Evolutionary conservation across 2,797 vertebrate species (phyloP).

Genomic region (Heteromormyrus szaboi): DNA sequence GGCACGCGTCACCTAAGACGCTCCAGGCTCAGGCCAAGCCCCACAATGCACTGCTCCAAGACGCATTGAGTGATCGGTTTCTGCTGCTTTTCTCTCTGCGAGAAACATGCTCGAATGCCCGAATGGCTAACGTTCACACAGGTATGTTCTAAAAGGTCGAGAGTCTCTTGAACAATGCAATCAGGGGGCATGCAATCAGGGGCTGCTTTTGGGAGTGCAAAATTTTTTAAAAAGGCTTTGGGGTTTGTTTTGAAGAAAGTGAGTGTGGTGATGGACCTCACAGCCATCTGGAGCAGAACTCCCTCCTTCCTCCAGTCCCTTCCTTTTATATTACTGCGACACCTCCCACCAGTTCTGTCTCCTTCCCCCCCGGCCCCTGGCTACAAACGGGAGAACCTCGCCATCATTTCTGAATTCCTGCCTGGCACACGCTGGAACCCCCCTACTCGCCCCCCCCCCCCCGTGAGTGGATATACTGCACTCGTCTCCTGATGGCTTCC

Average conservation of each 20-base stretch:
- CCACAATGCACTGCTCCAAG: too few species aligned
- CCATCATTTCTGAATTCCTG: background rate
- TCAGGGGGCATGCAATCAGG: slow-evolving; percentile 31
- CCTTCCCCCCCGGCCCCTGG: slow-evolving; percentile 3
- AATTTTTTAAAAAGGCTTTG: slow-evolving; percentile 30
- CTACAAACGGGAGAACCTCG: too few species aligned
- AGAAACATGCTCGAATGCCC: background rate
- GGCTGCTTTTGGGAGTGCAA: background rate
- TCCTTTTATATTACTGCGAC: slow-evolving; percentile 34
- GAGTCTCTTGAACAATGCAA: slow-evolving; percentile 17
- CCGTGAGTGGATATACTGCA: background rate
- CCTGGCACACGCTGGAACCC: background rate
- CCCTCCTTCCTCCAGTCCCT: slow-evolving; percentile 27
- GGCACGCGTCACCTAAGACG: background rate
- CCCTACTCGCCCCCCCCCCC: background rate
- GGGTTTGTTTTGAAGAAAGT: slow-evolving; percentile 51
- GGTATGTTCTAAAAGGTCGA: background rate
- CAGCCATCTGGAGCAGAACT: slow-evolving; percentile 27
- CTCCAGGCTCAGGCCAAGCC: background rate
- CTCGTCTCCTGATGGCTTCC: background rate
- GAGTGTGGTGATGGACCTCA: slow-evolving; percentile 47
- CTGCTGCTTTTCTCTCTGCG: background rate
- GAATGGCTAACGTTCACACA: background rate
- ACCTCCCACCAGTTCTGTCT: slow-evolving; percentile 33
- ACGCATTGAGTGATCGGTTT: background rate